These are phyloP conservation scores for Microtus ochrogaster DNA, from an alignment of 2,113 vertebrate species.

Conservation along the genomic window DNA sequence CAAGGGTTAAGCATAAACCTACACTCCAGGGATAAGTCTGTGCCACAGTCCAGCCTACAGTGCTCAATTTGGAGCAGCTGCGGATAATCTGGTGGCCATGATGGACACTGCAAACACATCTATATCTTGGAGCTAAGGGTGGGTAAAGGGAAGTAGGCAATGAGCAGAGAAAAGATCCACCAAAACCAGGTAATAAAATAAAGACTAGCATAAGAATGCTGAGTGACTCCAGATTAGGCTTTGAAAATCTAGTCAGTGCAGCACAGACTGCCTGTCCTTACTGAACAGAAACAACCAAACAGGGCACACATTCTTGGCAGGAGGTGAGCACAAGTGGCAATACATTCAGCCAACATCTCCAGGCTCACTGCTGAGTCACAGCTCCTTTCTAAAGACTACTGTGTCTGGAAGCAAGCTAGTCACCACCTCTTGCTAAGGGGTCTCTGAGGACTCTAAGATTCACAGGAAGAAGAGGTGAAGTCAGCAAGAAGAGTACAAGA, in stretches of 20 bases:
- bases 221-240: neutral
- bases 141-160: neutral
- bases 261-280: constrained; percentile 67
- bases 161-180: neutral
- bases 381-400: too few relatives aligned
- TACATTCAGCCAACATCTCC: constrained; percentile 69
- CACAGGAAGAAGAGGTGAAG: neutral
- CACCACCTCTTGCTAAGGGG: too few relatives aligned
- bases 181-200: neutral
- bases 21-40: neutral
- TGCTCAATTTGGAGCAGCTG: neutral
- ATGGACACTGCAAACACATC: neutral
- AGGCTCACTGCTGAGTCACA: constrained; percentile 71
- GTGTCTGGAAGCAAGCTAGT: neutral
- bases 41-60: neutral
- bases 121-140: neutral
- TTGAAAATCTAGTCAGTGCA: neutral
- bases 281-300: constrained; percentile 60
- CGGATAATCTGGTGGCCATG: neutral
- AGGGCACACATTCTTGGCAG: constrained; percentile 81
- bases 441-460: neutral
- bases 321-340: constrained; percentile 80
- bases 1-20: neutral
- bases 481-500: neutral
- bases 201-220: neutral